Evolutionary conservation across 2,113 vertebrate genomes (phyloP).

Genomic region (Anas platyrhynchos): DNA sequence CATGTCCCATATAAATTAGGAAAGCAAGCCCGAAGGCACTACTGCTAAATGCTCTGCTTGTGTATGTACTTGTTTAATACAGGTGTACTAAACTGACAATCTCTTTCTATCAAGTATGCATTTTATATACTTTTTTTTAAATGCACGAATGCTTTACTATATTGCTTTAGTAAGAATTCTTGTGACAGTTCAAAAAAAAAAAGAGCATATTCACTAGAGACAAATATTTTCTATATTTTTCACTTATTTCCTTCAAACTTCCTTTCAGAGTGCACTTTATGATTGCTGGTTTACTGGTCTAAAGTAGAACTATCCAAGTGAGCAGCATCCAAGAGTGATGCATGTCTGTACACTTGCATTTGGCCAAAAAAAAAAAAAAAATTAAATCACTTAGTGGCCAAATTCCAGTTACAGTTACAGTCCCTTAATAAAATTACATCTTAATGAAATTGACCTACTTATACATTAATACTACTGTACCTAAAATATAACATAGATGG

Average conservation of each 20-base stretch:
- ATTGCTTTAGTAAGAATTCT: not conserved
- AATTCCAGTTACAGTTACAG: slow-evolving; percentile 20
- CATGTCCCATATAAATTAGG: not conserved
- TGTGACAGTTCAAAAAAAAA: not conserved
- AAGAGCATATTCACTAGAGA: not conserved
- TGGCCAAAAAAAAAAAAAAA: not conserved
- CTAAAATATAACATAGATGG: slow-evolving; percentile 62
- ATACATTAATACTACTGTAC: slow-evolving; percentile 53
- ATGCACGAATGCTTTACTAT: not conserved
- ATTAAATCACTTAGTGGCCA: not conserved
- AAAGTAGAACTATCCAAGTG: not conserved
- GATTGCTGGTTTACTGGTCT: not conserved
- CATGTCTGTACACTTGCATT: not conserved
- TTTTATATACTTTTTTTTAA: not conserved
- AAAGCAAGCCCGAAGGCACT: not conserved
- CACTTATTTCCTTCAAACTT: not conserved
- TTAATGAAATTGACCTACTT: slow-evolving; percentile 70
- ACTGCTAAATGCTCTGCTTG: not conserved
- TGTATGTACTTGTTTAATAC: not conserved
- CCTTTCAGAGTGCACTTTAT: not conserved
- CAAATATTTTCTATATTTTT: not conserved
- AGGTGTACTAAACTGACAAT: not conserved
- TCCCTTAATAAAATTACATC: slow-evolving; percentile 64
- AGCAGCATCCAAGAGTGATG: not conserved
- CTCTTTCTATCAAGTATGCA: not conserved